Base-by-base conservation (phyloP, 2,888 invertebrate genomes). In the Lepeophtheirus nordmannii region DNA sequence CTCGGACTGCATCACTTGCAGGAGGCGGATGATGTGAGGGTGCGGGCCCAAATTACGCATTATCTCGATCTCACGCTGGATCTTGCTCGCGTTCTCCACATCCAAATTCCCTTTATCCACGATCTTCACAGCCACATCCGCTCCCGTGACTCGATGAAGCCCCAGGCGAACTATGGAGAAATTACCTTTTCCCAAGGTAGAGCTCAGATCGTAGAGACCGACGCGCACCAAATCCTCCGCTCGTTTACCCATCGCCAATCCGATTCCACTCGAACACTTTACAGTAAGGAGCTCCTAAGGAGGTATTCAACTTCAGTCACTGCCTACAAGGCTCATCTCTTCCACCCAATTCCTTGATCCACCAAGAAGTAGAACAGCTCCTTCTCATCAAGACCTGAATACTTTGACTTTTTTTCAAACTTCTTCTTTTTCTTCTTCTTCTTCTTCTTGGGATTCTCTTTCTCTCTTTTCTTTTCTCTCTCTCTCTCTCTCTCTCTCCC, bases 1-100 rank as follows among this genome's bases (percentile, higher is more conserved):
- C 76, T 92, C 92, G 67, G 94, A 92, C 80, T 96, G 93, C 91
- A 97, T 94, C 73, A 97, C 92, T 85, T 93, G 91, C 79, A 90
- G 96, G 74, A 96, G 82, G 79, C 93, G 93, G 76, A 96, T 92
- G 75, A 97, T 94, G 80, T 96, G 92, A 69, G 94, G 94, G 81
- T 97, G 97, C 11, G 61, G 12, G 75, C 92, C 86, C 74, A 96
- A 82, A 73, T 89, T 85, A 79, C 93, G 92, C 87, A 96, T 90
- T 74, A 96, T 94, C 76, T 92, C 90, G 74, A 96, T 93, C 81
- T 97, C 97, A 71, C 96, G 83, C 77, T 92, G 88, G 71, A 97
- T 92, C 78, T 97, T 97, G 75, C 88, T 86, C 75, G 92, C 81
- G 78, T 92, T 92, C 73, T 86, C 86, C 71, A 86, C 83, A 76